Evolutionary conservation across 2,113 vertebrate species (phyloP).

Genomic region (Vimba vimba): DNA sequence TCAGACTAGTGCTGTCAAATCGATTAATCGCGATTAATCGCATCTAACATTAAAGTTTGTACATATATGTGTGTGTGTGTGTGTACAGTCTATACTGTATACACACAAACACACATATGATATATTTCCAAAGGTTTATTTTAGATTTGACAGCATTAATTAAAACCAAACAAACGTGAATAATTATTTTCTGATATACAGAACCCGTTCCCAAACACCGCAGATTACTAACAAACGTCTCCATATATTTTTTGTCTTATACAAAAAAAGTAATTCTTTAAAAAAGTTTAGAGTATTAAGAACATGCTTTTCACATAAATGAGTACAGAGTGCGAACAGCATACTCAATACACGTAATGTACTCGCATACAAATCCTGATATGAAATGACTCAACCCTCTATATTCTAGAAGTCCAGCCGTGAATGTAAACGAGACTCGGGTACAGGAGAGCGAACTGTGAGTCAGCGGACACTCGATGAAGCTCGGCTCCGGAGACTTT

Average conservation of each 20-base stretch:
- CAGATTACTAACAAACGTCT: slow-evolving; percentile 38
- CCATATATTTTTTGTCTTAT: slow-evolving; percentile 10
- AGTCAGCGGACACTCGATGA: slow-evolving; percentile 55
- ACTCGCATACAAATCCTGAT: slow-evolving; percentile 41
- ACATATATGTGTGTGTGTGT: too few relatives aligned
- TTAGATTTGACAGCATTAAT: not conserved
- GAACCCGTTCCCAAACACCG: slow-evolving; percentile 32
- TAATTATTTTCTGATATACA: slow-evolving; percentile 13
- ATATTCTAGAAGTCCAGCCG: slow-evolving; percentile 65
- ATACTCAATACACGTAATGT: slow-evolving; percentile 36
- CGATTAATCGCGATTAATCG: too few relatives aligned
- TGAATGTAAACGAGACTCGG: slow-evolving; percentile 78
- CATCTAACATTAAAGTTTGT: too few relatives aligned
- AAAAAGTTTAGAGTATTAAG: slow-evolving; percentile 49
- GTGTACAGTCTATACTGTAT: too few relatives aligned
- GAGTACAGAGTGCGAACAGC: slow-evolving; percentile 58
- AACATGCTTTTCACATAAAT: slow-evolving; percentile 69
- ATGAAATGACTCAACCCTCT: slow-evolving; percentile 34
- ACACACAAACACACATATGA: too few relatives aligned
- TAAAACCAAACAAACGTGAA: not conserved
- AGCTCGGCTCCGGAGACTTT: slow-evolving; percentile 41
- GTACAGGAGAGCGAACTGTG: slow-evolving; percentile 64
- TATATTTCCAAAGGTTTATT: too few relatives aligned
- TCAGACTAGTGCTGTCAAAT: not conserved
- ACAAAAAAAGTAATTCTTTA: slow-evolving; percentile 49